These are phyloP conservation scores for Botia almorhae DNA, from an alignment of 2,797 vertebrate genomes.

Conservation along the genomic window DNA sequence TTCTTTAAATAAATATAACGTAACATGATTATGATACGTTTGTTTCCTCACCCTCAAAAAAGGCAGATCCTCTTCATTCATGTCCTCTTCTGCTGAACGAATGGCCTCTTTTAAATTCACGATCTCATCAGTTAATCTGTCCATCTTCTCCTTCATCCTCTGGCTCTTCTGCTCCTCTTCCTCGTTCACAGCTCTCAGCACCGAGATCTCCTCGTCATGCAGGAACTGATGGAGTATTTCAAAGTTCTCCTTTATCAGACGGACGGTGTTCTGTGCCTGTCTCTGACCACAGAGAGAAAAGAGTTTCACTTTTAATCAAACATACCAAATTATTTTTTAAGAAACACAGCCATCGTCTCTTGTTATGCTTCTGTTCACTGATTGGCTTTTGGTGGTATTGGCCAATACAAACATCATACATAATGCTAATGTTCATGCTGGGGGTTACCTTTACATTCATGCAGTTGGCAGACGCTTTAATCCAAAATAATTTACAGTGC, in stretches of 20 bases:
- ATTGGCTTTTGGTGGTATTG: neutral
- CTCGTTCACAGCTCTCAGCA: slow-evolving; percentile 64
- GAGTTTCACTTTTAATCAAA: neutral
- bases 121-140: slow-evolving; percentile 61
- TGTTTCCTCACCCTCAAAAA: slow-evolving; percentile 64
- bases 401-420: too few species aligned
- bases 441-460: too few species aligned
- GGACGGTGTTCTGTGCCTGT: slow-evolving; percentile 61
- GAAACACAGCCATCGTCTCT: neutral
- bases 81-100: slow-evolving; percentile 59
- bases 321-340: neutral
- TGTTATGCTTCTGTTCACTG: neutral
- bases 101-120: slow-evolving; percentile 57
- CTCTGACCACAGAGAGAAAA: slow-evolving; percentile 53
- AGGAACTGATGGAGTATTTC: slow-evolving; percentile 72
- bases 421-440: too few species aligned
- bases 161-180: slow-evolving; percentile 70
- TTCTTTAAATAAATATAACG: too few species aligned
- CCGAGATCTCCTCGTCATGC: slow-evolving; percentile 64
- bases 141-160: slow-evolving; percentile 62
- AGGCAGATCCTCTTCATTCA: slow-evolving; percentile 52
- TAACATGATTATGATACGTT: too few species aligned
- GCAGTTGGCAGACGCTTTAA: too few species aligned
- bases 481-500: too few species aligned
- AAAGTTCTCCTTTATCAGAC: slow-evolving; percentile 67